Evolutionary conservation across 2,797 vertebrate genomes (phyloP), one percentile per base, ranked within the genome.

Genomic region (Anguilla anguilla): DNA sequence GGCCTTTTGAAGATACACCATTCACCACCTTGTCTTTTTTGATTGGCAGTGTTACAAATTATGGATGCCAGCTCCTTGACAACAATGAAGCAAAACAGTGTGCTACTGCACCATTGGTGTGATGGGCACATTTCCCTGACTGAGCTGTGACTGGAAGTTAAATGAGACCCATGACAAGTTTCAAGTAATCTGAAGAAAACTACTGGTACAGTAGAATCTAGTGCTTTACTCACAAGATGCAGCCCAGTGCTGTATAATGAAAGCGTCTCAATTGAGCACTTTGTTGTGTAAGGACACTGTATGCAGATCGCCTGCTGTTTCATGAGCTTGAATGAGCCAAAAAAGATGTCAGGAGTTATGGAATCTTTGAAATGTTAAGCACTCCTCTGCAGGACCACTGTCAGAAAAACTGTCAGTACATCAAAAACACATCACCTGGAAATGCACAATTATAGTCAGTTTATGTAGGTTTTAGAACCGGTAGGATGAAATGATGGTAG

Each of bases 161-260:
- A 77, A 81, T 57, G 67, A 57, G 51, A 28, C 79, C 61, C 13
- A 25, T 35, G 35, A 51, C 43, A 35, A 83, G 43, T 67, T 83
- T 25, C 59, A 13, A n/a, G 25, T 35, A n/a, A 55, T 51, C 19
- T 22, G 57, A 87, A 51, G 59, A 53, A 84, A 39, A 83, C 22
- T 82, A 43, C 69, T 81, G 39, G 77, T 79, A 43, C 19, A 43
- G 74, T 43, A 79, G 35, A 79, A 19, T 43, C 22, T 82, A 22
- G 64, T 83, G 81, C 49, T 46, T 57, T 69, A 79, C 86, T 82
- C 46, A 17, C 67, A 87, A 19, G 22, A 25, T 46, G n/a, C 57
- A 39, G 4, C 61, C 69, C 39, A 64, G 74, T 64, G 81, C 79
- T 25, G 81, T 53, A 43, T 51, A 87, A 87, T 84, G 86, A 43